Base-by-base conservation (phyloP, 2,113 vertebrate species). In the Puntigrus tetrazona region DNA sequence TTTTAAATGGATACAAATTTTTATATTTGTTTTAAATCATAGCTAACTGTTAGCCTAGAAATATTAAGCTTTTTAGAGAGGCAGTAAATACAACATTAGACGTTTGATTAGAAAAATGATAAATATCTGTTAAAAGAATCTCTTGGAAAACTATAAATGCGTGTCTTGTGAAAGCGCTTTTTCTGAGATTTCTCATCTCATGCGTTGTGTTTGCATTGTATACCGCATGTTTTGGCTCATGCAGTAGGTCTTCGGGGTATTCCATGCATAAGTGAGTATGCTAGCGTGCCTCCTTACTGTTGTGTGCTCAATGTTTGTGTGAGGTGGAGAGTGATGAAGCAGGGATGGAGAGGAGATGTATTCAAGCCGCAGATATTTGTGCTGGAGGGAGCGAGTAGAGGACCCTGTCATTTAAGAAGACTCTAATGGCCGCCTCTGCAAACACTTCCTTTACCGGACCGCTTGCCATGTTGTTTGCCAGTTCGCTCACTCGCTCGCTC, bases 391-490 rank as follows among this genome's bases (percentile, higher is more conserved):
- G 61, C 2, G 41, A 59, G 34, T 38, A 31, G 8, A 9, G 67
- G 41, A 47, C 61, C 63, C 63, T 22, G 36, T 76, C 82, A 81
- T 59, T 80, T 59, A 79, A 57, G 67, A 83, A 45, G 52, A 73
- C 31, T 59, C 41, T 41, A 84, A 87, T 84, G 86, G 73, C 45
- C 22, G n/a, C 50, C 52, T 70, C 29, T 16, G 22, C 36, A 36
- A 47, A 78, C 52, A n/a, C 75, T 67, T 79, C 63, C 41, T 75
- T 45, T 45, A 43, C 43, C 80, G 50, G 55, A 50, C 79, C 82
- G 25, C 73, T 74, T 52, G 82, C 88, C 59, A 87, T 83, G 88
- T 84, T 86, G 84, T 86, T 89, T 87, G 78, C 85, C 86, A 85
- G 84, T 87, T 86, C n/a, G n/a, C n/a, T n/a, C n/a, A n/a, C n/a